Evolutionary conservation across 92 coral and sea anemone genomes (phyloP), one percentile per base, ranked within the genome.

Genomic region (Porites rus): DNA sequence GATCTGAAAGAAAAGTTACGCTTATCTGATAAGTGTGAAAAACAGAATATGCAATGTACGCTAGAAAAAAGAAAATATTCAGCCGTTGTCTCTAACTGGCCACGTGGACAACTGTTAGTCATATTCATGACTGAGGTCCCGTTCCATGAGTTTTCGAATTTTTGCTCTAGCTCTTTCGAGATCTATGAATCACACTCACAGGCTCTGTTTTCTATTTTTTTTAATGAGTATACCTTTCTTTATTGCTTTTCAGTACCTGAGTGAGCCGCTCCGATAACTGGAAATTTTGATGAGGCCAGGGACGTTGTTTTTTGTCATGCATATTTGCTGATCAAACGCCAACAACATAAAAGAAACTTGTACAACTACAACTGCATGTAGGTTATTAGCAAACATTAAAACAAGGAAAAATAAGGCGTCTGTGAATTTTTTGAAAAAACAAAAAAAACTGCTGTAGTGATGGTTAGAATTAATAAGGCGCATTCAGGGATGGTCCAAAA

Each of bases 171-270:
- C 62, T 43, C 17, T 38, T 38, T 38, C 5, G 46, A 38, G 46
- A 38, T 38, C 46, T 38, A 38, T 38, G 46, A 3, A 38, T 4
- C 46, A 51, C 19, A 14, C 20, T 43, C 21, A 13, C n/a, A 5
- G 18, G 11, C 78, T 16, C 18, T 46, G 6, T 19, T 28, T 11
- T 6, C 9, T 56, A 8, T 14, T 22, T 14, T 1, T 58, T 17
- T 18, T 51, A 19, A 7, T 52, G 14, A 56, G 13, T 56, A 56
- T 51, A 24, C 5, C 1, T 16, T 14, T 22, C 3, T 80, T 8
- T 80, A 11, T 52, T 65, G 2, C 6, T 67, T 24, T 51, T 61
- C 84, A 80, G 84, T 80, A 18, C 84, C 84, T 17, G 84, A 68
- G 65, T 71, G 50, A 21, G 5, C 46, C 46, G 46, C 75, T 71